Base-by-base conservation (phyloP, 2,888 invertebrate genomes). In the Folsomia candida region DNA sequence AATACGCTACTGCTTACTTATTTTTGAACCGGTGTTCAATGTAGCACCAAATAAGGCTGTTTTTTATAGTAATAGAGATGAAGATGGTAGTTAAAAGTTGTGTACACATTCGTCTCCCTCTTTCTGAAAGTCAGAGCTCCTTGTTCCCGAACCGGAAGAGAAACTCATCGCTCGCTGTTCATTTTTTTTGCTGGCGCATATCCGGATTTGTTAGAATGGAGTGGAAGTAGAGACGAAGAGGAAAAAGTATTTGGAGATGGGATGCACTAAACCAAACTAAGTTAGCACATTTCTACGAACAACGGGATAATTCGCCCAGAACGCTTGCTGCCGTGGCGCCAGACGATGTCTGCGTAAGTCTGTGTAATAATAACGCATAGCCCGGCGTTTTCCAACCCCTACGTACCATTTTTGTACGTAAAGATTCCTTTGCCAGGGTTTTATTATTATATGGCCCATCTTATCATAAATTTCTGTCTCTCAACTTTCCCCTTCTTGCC, bases 381-480 rank as follows among this genome's bases (percentile, higher is more conserved):
- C 14, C 37, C 14, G 37, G 4, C 37, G 4, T 37, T 37, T 37
- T 37, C 37, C 14, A 37, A 9, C 37, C 37, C 37, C 37, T 37
- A 37, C 6, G 37, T 37, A 37, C 37, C 14, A 14, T 4, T 37
- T 37, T 14, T 37, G 14, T 14, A 9, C 14, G 14, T 20, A 54
- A 54, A 54, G 54, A 20, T 54, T n/a, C n/a, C 6, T 20, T 54
- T 54, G 54, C 22, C 54, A 22, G 54, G 54, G 20, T 65, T 65
- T 65, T 65, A 59, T 65, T 57, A 65, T 54, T 65, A 54, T 65
- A 65, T 65, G 25, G n/a, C 11, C 22, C 72, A 74, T 76, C 78
- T 77, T 76, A 77, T 78, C 78, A 78, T 78, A 78, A 78, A 78
- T 77, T 77, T 76, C 69, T 74, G 73, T 73, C 73, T 73, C 71